A percentile compares a stretch with the other conserved stretches of the same genome.
phyloP scores from a whole-genome alignment of 2,797 vertebrate genomes.

The Ambastaia sidthimunki region DNA sequence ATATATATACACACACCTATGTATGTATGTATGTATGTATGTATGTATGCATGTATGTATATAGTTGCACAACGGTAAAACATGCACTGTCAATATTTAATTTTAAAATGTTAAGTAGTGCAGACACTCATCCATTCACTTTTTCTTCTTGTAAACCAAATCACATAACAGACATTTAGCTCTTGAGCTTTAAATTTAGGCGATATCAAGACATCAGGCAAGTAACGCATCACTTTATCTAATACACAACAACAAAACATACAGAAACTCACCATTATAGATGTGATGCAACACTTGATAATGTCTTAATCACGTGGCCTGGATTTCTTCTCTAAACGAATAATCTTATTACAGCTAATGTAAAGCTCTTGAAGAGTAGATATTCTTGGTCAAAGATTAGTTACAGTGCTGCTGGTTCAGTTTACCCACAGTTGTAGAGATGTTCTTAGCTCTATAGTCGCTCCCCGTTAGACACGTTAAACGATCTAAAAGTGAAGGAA shows the following conservation, averaged over 20 bases:
- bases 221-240: not conserved
- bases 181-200: not conserved
- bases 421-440: not conserved
- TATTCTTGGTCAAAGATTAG: not conserved
- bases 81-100: no score
- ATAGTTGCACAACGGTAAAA: no score
- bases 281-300: not conserved
- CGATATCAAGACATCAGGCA: not conserved
- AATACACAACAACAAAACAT: not conserved
- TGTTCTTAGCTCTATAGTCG: not conserved
- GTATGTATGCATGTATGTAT: no score
- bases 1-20: no score
- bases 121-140: no score
- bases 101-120: no score
- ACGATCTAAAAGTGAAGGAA: not conserved
- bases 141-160: not conserved
- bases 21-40: no score
- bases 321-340: not conserved
- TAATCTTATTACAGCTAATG: conserved; percentile 34
- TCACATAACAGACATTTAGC: not conserved
- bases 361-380: not conserved
- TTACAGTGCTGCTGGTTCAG: not conserved
- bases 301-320: not conserved
- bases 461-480: not conserved
- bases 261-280: conserved; percentile 28